phyloP scores from a whole-genome alignment of 2,797 vertebrate species.

The Pyrrhura leucotis region DNA sequence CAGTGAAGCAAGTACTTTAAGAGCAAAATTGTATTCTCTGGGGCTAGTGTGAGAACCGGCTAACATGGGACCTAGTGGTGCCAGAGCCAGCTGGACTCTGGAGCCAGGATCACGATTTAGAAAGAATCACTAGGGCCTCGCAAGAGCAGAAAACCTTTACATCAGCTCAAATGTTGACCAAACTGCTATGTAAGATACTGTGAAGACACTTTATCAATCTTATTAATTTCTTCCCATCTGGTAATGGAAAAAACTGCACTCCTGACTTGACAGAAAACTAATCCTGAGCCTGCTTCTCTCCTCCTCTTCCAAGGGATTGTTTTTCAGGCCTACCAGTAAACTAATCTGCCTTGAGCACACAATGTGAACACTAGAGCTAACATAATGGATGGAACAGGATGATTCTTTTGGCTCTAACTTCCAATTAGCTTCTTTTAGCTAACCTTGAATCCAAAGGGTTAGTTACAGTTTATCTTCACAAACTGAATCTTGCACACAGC shows the following conservation, averaged over 20 bases:
- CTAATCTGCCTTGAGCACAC: neutral
- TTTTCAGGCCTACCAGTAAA: conserved; percentile 47
- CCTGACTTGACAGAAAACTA: conserved; percentile 23
- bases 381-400: neutral
- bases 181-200: neutral
- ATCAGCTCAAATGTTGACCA: neutral
- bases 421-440: neutral
- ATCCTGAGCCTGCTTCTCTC: neutral
- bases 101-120: neutral
- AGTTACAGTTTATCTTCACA: neutral
- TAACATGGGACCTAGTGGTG: neutral
- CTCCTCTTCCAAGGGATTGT: neutral
- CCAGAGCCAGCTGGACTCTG: neutral
- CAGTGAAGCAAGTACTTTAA: neutral
- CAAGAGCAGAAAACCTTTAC: neutral
- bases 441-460: neutral
- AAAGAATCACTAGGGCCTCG: neutral
- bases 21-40: neutral
- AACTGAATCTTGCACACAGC: neutral
- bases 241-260: conserved; percentile 13
- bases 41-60: neutral
- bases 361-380: neutral
- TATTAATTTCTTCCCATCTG: neutral
- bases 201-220: neutral
- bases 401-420: neutral